Conservation (phyloP, 2,797 vertebrate species). For the Sebastes vulpes region DNA sequence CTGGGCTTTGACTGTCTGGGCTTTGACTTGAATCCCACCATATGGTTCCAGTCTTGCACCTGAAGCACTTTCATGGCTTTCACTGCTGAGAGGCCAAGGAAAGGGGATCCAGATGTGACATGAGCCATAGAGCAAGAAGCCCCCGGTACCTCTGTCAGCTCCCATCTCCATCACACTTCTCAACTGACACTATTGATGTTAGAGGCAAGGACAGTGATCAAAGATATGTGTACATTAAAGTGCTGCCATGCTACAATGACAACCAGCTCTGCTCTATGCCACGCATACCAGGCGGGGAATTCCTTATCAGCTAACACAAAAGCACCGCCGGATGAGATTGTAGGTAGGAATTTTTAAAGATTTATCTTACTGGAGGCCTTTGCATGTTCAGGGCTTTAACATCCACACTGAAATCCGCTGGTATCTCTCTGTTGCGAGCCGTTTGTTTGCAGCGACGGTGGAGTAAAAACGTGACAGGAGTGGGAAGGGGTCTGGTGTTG, state of each 20-base stretch:
- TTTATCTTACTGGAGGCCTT: constrained; percentile 24
- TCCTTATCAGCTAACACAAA: constrained; percentile 51
- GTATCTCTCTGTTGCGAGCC: constrained; percentile 27
- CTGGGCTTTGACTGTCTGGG: constrained; percentile 25
- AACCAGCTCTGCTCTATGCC: constrained; percentile 21
- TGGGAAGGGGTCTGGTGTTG: background rate
- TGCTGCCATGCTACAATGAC: constrained; percentile 26
- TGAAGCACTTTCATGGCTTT: constrained; percentile 49
- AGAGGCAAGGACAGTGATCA: constrained; percentile 74
- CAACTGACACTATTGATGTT: constrained; percentile 66
- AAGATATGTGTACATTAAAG: constrained; percentile 58
- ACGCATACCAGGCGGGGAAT: constrained; percentile 18
- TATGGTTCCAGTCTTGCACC: constrained; percentile 68
- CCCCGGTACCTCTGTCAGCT: constrained; percentile 63
- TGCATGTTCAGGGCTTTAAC: constrained; percentile 15
- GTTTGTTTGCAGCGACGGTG: constrained; percentile 60
- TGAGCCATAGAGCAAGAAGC: constrained; percentile 49
- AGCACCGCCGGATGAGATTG: constrained; percentile 10
- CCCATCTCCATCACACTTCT: constrained; percentile 62
- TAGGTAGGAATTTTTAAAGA: constrained; percentile 24
- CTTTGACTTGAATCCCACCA: constrained; percentile 46
- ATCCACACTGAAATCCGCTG: constrained; percentile 16
- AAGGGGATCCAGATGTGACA: constrained; percentile 77
- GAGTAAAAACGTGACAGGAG: constrained; percentile 42
- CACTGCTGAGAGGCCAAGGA: constrained; percentile 37